phyloP scores from a whole-genome alignment of 2,888 invertebrate species.

The Drosophila kuntzei region DNA sequence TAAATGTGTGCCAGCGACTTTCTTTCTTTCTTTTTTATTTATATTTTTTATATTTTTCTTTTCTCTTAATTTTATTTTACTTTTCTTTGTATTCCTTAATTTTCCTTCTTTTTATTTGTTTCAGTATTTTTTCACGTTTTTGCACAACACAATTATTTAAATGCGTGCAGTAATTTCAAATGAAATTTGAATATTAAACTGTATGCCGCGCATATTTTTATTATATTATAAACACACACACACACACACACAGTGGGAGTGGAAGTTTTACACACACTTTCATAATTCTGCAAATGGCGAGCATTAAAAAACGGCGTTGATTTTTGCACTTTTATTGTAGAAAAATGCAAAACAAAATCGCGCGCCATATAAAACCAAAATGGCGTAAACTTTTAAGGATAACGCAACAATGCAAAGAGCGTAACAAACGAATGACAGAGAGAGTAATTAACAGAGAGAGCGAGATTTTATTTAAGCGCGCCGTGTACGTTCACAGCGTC shows the following conservation, averaged over 20 bases:
- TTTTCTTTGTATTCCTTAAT: conserved; percentile 14
- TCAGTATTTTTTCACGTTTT: conserved; percentile 39
- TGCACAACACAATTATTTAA: conserved; percentile 71
- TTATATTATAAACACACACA: conserved; percentile 11
- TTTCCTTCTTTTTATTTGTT: conserved; percentile 4
- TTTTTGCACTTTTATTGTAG: conserved; percentile 74
- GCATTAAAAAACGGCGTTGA: conserved; percentile 52
- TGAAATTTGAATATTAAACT: conserved; percentile 78
- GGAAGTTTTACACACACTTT: not conserved
- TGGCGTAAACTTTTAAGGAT: conserved; percentile 36
- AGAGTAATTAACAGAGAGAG: too few species aligned
- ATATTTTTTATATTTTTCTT: conserved; percentile 9
- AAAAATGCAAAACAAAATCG: conserved; percentile 75
- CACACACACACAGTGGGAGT: conserved; percentile 21
- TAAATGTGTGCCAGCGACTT: conserved; percentile 52
- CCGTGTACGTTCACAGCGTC: conserved; percentile 71
- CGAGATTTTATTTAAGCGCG: conserved; percentile 50
- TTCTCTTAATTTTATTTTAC: conserved; percentile 6
- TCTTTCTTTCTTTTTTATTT: conserved; percentile 12
- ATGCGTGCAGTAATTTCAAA: conserved; percentile 78
- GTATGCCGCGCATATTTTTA: conserved; percentile 66
- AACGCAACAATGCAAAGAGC: conserved; percentile 5
- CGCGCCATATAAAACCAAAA: conserved; percentile 42
- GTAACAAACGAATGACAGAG: conserved; percentile 4
- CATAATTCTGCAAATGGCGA: too few species aligned